Conservation (phyloP, 2,888 invertebrate genomes). For the Anorthoa munda region DNA sequence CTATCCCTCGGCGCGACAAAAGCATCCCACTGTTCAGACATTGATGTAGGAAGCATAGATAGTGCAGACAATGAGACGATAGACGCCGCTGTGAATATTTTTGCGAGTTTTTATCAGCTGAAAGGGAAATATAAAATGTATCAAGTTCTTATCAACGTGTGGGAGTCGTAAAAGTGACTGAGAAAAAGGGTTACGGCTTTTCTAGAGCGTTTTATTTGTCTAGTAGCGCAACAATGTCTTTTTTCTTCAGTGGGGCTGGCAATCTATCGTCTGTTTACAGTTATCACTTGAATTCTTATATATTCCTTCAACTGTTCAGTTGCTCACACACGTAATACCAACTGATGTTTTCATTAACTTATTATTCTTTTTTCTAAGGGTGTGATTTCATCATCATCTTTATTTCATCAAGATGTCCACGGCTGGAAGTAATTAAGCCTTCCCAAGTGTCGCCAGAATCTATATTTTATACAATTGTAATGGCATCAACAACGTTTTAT, state of each 20-base stretch:
- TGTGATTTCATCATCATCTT: too few relatives aligned
- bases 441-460: too few relatives aligned
- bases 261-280: conserved; percentile 32
- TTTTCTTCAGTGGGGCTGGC: conserved; percentile 25
- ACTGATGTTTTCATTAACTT: not conserved
- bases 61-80: conserved; percentile 65
- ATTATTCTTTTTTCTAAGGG: too few relatives aligned
- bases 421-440: too few relatives aligned
- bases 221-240: conserved; percentile 41
- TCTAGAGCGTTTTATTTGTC: conserved; percentile 51
- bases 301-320: not conserved
- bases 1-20: conserved; percentile 75
- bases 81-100: conserved; percentile 52
- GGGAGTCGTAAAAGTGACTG: conserved; percentile 56
- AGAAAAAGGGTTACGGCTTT: conserved; percentile 55
- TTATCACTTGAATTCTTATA: conserved; percentile 20
- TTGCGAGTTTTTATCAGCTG: conserved; percentile 51
- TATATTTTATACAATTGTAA: too few relatives aligned
- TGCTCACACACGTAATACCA: not conserved
- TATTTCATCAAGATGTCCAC: too few relatives aligned
- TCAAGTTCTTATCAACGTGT: conserved; percentile 54
- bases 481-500: too few relatives aligned
- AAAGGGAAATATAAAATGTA: conserved; percentile 61
- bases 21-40: conserved; percentile 72
- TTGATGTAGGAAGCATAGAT: conserved; percentile 66